A percentile compares a stretch with the other conserved stretches of the same genome.
phyloP scores from a whole-genome alignment of 2,113 vertebrate species.

The Pardalotus punctatus region DNA sequence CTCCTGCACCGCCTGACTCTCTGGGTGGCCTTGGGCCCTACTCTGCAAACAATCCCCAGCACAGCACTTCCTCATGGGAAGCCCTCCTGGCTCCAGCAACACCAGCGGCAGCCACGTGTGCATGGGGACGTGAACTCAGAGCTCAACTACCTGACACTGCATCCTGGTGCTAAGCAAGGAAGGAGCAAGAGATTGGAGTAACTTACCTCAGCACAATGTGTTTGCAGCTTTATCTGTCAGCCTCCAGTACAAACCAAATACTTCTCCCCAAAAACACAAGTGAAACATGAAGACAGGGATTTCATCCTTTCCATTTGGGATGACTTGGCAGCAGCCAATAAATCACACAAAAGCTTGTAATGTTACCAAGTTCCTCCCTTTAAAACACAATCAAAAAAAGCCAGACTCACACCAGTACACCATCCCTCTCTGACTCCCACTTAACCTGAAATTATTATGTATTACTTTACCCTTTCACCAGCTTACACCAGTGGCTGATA shows the following conservation, averaged over 20 bases:
- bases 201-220: not conserved
- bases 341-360: not conserved
- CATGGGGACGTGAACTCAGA: not conserved
- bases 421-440: not conserved
- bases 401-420: not conserved
- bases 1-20: not conserved
- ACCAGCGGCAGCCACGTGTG: fast-evolving
- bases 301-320: not conserved
- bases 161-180: not conserved
- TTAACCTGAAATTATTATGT: not conserved
- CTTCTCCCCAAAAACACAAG: not conserved
- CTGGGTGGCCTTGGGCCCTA: not conserved
- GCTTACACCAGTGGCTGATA: not conserved
- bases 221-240: not conserved
- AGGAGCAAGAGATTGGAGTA: not conserved
- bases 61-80: not conserved
- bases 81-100: not conserved
- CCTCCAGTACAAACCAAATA: not conserved
- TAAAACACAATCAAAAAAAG: not conserved
- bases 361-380: not conserved
- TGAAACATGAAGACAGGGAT: not conserved
- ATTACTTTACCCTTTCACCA: not conserved
- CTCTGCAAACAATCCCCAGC: not conserved
- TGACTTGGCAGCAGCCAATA: not conserved
- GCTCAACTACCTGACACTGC: not conserved